A percentile compares a stretch with the other conserved stretches of the same genome.
Conservation (phyloP, 2,888 invertebrate genomes). For the Mamestra brassicae region DNA sequence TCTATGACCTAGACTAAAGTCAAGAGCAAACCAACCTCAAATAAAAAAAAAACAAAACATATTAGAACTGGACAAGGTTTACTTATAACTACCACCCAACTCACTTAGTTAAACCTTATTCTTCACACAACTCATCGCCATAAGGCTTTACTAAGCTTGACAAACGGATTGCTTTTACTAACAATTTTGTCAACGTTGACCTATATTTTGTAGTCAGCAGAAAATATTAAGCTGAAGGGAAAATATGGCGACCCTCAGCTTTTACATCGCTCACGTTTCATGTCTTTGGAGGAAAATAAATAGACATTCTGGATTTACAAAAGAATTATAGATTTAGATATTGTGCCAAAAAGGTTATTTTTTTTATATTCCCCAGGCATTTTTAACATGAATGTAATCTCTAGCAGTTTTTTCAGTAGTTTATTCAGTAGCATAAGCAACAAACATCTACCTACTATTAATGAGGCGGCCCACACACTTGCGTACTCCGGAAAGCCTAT, state of each 20-base stretch:
- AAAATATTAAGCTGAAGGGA: slow-evolving; percentile 10
- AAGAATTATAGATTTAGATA: background rate
- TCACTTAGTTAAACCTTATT: background rate
- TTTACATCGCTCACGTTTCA: slow-evolving; percentile 21
- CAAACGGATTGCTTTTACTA: slow-evolving; percentile 21
- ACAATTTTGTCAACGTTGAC: slow-evolving; percentile 21
- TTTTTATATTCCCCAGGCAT: background rate
- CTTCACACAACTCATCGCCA: background rate
- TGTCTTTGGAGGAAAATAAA: background rate
- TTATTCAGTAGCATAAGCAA: too few relatives aligned
- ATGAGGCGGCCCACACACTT: too few relatives aligned
- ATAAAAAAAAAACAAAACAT: too few relatives aligned
- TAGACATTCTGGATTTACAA: background rate
- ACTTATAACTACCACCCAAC: background rate
- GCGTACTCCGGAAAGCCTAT: too few relatives aligned
- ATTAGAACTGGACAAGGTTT: too few relatives aligned
- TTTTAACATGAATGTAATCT: too few relatives aligned
- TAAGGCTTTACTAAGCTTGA: slow-evolving; percentile 5
- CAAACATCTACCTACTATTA: too few relatives aligned
- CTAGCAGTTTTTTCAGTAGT: too few relatives aligned
- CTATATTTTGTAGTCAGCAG: slow-evolving; percentile 17
- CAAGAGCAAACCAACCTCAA: too few relatives aligned
- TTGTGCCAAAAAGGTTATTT: background rate
- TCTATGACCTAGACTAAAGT: too few relatives aligned
- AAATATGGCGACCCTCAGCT: slow-evolving; percentile 8